Evolutionary conservation across 2,113 vertebrate genomes (phyloP), one percentile per base, ranked within the genome.

Genomic region (Chlamydotis undulata): DNA sequence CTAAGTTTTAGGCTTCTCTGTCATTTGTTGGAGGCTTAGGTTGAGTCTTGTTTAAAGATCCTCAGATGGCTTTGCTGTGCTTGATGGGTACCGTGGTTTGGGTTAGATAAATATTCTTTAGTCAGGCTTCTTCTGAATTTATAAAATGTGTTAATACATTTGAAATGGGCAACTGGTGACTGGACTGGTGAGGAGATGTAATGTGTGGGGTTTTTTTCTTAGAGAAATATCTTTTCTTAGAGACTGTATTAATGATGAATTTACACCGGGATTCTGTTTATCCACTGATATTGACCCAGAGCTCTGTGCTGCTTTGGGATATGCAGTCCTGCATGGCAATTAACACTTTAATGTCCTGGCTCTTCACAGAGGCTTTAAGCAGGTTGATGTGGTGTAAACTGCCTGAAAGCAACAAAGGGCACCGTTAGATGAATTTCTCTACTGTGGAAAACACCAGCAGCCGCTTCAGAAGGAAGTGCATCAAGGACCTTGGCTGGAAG

Each of bases 401-500:
- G 39, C 25, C 43, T 50, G 52, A 89, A 75, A 87, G 55, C 67
- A 71, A 45, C 1, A 0, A 43, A 71, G 19, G 31, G 14, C 22
- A 47, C 8, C 17, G 35, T 37, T 70, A 56, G 55, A 43, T 64
- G 33, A 55, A 59, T 31, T 65, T 21, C 19, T 78, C 13, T 59
- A 45, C 26, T 76, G 35, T 35, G 37, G 75, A 65, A 70, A 84
- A 67, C 19, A 17, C 17, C 33, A 37, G 31, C 41, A 83, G 35
- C 35, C 59, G 6, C 71, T 89, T 86, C 14, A 75, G 76, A 70
- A 86, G 83, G 89, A 95, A 93, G 19, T 57, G 81, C 91, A 85
- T 74, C 91, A 85, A 50, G 65, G 86, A 47, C 53, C 70, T 68
- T 60, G 53, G 77, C 3, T 47, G 49, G 67, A 65, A 95, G 93